These are phyloP conservation scores for Hirudinaria manillensis DNA, from an alignment of 2,888 invertebrate species.

Conservation along the genomic window DNA sequence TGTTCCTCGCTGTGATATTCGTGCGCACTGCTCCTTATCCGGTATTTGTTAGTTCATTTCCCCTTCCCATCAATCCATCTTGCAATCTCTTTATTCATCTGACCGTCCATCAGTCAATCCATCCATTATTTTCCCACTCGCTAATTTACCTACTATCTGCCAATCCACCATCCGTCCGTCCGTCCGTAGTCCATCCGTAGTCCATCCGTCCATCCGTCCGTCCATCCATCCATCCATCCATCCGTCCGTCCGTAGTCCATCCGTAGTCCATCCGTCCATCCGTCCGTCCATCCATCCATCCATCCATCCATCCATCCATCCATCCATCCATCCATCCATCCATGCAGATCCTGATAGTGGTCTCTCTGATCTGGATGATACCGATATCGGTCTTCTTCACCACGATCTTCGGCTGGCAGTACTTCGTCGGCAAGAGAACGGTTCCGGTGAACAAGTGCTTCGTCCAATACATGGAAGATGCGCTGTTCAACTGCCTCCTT, in stretches of 20 bases:
- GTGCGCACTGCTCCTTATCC: no score
- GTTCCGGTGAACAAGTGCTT: conserved; percentile 81
- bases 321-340: conserved; percentile 22
- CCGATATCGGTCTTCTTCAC: conserved; percentile 92
- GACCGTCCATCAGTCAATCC: no score
- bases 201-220: conserved; percentile 3
- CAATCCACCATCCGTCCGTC: neutral
- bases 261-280: conserved; percentile 1
- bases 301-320: conserved; percentile 19
- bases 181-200: neutral
- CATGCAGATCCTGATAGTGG: conserved; percentile 78
- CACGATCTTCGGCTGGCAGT: conserved; percentile 97
- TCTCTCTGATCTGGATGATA: conserved; percentile 90
- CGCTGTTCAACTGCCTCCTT: conserved; percentile 90
- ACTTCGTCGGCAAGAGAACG: conserved; percentile 82
- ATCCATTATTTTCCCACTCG: no score
- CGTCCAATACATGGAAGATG: conserved; percentile 93
- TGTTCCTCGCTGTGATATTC: no score
- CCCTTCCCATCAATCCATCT: no score
- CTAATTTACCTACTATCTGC: no score
- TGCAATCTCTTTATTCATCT: no score
- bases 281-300: conserved; percentile 8
- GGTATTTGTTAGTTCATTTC: no score
- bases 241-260: neutral
- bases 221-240: neutral